Base-by-base conservation (phyloP, 2,888 invertebrate genomes). In the Cheilosia scutellata region DNA sequence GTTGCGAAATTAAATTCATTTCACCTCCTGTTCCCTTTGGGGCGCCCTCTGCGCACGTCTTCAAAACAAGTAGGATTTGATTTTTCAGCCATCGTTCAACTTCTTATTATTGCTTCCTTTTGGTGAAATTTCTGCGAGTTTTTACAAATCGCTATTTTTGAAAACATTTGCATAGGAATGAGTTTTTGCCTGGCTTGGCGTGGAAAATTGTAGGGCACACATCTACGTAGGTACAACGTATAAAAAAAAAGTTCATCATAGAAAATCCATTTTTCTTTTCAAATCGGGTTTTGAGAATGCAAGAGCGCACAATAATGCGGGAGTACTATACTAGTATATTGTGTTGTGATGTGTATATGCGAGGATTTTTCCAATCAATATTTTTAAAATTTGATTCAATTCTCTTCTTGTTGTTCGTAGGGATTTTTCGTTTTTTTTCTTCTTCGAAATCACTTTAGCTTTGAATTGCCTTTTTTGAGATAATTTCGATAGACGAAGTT, bases 1-100 rank as follows among this genome's bases (percentile, higher is more conserved):
- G 76, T 68, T 76, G 66, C 49, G 51, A 79, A 74, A 83, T 83
- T 79, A 83, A 74, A 83, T 83, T 83, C 78, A 37, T 63, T 78
- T 44, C 58, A 72, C 31, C 62, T 53, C 65, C 20, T 51, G 55
- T 40, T 44, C 42, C 29, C 13, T 57, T 2, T 5, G 6, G 51
- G 27, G 4, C 13, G 16, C 7, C 33, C 6, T 40, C 40, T 25
- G 1, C 20, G 20, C 20, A 20, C 16, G 3, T 27, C 20, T n/a
- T 9, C 9, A 25, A 27, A 66, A 74, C 74, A 70, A 82, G 62
- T 60, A 44, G 42, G 57, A 33, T 83, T 79, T 79, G 72, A 74
- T 83, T 83, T 68, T 33, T 49, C 25, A 49, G 60, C 16, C 16
- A 33, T 37, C 68, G 31, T 27, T 16, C 27, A 42, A 25, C 20